Conservation (phyloP, 2,113 vertebrate genomes). For the Eudyptes chrysolophus region DNA sequence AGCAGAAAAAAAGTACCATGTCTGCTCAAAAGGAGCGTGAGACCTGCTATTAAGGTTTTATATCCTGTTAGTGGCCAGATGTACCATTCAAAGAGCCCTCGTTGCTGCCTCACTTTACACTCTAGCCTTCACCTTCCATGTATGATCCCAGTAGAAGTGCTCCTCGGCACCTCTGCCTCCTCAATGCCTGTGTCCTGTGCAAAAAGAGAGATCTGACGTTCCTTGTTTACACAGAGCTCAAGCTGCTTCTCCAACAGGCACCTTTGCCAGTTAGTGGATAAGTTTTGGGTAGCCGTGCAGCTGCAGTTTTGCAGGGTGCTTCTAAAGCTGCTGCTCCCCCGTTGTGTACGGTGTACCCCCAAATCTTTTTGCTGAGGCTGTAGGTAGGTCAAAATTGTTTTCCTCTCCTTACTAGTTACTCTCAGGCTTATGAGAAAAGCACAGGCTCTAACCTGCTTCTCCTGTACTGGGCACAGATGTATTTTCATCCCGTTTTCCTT, state of each 20-base stretch:
- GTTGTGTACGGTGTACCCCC: neutral
- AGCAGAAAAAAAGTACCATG: neutral
- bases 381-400: neutral
- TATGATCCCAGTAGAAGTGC: neutral
- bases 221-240: neutral
- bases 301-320: neutral
- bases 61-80: neutral
- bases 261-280: neutral
- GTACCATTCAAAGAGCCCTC: neutral
- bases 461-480: neutral
- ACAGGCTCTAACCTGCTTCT: neutral
- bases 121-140: neutral
- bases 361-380: neutral
- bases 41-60: neutral
- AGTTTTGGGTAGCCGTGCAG: neutral
- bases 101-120: neutral
- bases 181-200: neutral
- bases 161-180: neutral
- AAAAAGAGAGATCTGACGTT: neutral
- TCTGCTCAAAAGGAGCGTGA: neutral
- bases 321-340: neutral
- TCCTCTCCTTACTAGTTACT: neutral
- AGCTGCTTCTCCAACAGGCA: neutral
- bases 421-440: neutral
- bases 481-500: neutral